These are phyloP conservation scores for Tokudaia tokunoshimensis DNA, from an alignment of 2,797 vertebrate species.

Conservation along the genomic window DNA sequence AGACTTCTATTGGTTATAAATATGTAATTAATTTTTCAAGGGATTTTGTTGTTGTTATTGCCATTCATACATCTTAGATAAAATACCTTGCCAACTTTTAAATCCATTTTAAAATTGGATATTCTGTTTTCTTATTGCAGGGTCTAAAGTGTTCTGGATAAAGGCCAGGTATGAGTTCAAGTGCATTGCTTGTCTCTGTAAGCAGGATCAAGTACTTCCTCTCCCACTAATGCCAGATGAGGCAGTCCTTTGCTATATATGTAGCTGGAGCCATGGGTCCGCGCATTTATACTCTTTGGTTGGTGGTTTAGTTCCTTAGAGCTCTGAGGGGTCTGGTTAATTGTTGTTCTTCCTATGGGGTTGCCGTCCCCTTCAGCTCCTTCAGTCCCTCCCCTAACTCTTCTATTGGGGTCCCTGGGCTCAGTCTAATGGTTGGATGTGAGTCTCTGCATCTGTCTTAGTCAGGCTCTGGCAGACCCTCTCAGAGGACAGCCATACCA, in stretches of 20 bases:
- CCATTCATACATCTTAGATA: not conserved
- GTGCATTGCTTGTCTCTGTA: not conserved
- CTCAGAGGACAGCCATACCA: not conserved
- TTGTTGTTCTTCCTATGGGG: not conserved
- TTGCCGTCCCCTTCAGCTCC: not conserved
- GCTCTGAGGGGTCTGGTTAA: not conserved
- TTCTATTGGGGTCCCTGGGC: not conserved
- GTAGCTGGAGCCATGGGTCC: not conserved
- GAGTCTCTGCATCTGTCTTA: not conserved
- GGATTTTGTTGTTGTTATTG: not conserved
- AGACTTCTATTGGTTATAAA: not conserved
- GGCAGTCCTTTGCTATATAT: not conserved
- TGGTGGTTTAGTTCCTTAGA: not conserved
- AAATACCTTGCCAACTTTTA: not conserved
- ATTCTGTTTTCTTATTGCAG: not conserved
- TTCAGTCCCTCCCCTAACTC: not conserved
- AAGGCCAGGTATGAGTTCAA: not conserved
- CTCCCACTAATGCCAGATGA: not conserved
- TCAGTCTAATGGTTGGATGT: not conserved
- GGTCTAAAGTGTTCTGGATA: not conserved
- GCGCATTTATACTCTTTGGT: not conserved
- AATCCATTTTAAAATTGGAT: not conserved
- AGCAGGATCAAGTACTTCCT: not conserved
- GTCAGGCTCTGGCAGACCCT: not conserved
- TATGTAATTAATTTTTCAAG: not conserved